Evolutionary conservation across 2,113 vertebrate genomes (phyloP).

Genomic region (Pluvialis apricaria): DNA sequence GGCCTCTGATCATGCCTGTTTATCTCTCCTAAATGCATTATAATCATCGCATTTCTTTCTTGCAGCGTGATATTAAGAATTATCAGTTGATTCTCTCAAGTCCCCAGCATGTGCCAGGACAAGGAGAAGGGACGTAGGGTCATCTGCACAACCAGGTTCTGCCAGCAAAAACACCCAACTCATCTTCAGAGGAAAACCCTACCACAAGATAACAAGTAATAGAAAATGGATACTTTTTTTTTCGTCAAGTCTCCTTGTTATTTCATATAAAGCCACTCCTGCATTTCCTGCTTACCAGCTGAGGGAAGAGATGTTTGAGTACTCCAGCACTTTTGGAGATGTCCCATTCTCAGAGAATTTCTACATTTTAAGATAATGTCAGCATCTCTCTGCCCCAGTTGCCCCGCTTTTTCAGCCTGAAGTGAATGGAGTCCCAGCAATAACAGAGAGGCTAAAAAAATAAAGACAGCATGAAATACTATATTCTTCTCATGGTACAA

Average conservation of each 20-base stretch:
- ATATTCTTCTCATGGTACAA: constrained; percentile 58
- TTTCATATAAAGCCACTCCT: neutral
- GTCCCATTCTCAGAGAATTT: neutral
- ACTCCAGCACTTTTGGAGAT: neutral
- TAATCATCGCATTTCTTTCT: neutral
- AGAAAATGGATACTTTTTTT: neutral
- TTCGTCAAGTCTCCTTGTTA: neutral
- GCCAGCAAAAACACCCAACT: neutral
- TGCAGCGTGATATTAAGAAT: neutral
- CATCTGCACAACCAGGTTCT: neutral
- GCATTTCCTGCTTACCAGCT: neutral
- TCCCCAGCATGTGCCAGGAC: rapidly evolving
- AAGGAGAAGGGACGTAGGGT: neutral
- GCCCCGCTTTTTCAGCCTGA: neutral
- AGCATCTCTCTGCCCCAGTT: neutral
- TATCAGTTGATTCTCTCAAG: neutral
- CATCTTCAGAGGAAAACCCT: neutral
- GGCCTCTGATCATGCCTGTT: neutral
- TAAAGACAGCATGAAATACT: constrained; percentile 39
- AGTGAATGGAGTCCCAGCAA: constrained; percentile 11
- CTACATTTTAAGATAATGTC: neutral
- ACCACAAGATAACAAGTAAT: neutral
- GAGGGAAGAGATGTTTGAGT: neutral
- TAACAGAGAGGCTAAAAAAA: neutral
- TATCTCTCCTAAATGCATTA: neutral